These are phyloP conservation scores for Lepidochrysops patricia DNA, from an alignment of 2,888 invertebrate genomes.

Conservation along the genomic window DNA sequence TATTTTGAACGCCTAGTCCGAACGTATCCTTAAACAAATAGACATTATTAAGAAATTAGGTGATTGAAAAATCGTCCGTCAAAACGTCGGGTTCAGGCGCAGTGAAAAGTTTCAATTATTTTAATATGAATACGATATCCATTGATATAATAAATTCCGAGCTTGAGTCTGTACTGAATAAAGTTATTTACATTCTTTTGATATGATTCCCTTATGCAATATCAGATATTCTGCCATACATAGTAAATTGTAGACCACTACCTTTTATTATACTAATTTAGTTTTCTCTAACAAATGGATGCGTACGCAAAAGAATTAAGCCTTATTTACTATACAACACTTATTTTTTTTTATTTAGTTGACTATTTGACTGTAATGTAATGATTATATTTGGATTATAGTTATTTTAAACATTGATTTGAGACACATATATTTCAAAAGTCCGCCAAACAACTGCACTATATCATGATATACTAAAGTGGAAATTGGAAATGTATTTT, in stretches of 20 bases:
- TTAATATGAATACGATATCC: conserved; percentile 4
- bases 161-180: conserved; percentile 14
- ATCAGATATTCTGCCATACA: conserved; percentile 36
- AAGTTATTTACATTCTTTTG: conserved; percentile 29
- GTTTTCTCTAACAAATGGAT: not conserved
- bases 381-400: not conserved
- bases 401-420: conserved; percentile 7
- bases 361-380: conserved; percentile 5
- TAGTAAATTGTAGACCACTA: conserved; percentile 7
- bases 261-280: not conserved
- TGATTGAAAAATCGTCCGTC: not conserved
- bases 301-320: not conserved
- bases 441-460: not conserved
- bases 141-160: conserved; percentile 6
- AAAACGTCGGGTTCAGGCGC: not conserved
- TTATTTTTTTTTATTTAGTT: not conserved
- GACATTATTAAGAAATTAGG: not conserved
- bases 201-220: conserved; percentile 42
- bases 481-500: not conserved
- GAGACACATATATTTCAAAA: not conserved
- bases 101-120: not conserved
- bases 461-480: not conserved
- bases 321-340: conserved; percentile 7
- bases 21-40: not conserved
- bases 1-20: not conserved